These are phyloP conservation scores for Drosophila saltans DNA, from an alignment of 1,140 invertebrate species.

Conservation along the genomic window DNA sequence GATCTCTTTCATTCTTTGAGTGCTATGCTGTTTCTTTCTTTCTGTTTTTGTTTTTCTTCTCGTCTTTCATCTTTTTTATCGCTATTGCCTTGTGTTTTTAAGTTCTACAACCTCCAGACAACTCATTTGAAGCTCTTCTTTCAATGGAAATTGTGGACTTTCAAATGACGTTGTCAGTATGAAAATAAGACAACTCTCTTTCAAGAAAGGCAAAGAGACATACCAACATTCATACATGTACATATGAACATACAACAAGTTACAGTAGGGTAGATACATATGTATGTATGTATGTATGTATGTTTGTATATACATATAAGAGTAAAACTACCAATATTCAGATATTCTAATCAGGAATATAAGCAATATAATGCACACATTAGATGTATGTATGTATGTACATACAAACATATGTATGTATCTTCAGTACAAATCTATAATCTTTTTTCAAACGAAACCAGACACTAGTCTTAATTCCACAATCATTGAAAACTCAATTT, in stretches of 20 bases:
- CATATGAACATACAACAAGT: too few species aligned
- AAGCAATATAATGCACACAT: too few species aligned
- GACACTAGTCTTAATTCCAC: too few species aligned
- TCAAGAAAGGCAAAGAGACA: not conserved
- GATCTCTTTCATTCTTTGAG: conserved; percentile 58
- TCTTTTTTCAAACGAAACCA: too few species aligned
- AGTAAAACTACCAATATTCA: too few species aligned
- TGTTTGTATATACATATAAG: too few species aligned
- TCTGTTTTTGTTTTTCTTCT: conserved; percentile 42
- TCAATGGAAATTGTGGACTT: conserved; percentile 5
- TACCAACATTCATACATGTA: not conserved
- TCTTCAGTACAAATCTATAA: too few species aligned
- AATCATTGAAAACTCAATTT: not conserved
- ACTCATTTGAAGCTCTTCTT: conserved; percentile 7
- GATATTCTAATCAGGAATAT: too few species aligned
- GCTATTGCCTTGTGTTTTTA: conserved; percentile 29
- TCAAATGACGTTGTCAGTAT: conserved; percentile 15
- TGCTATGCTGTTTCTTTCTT: conserved; percentile 26
- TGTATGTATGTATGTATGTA: too few species aligned
- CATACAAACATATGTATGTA: too few species aligned
- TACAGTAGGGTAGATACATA: too few species aligned
- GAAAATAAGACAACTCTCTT: conserved; percentile 5
- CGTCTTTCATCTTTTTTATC: conserved; percentile 55
- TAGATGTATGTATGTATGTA: too few species aligned
- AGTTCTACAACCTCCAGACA: conserved; percentile 46